A percentile compares a stretch with the other conserved stretches of the same genome.
Evolutionary conservation across 2,888 invertebrate genomes (phyloP).

Genomic region (Nebria salina): DNA sequence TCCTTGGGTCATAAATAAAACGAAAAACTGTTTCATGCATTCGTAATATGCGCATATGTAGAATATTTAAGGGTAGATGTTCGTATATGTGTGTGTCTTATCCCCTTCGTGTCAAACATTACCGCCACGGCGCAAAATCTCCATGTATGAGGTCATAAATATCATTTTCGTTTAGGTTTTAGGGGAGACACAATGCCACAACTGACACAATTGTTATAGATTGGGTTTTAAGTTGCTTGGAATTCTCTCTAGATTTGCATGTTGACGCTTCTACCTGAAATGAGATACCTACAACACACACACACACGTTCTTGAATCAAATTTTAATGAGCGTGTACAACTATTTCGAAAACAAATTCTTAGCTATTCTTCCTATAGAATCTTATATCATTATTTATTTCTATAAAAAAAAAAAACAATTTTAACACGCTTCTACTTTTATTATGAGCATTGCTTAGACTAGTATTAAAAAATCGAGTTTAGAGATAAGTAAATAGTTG

Average conservation of each 20-base stretch:
- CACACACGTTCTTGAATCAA: too few species aligned
- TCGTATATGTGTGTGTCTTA: not conserved
- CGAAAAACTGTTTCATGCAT: slow-evolving; percentile 13
- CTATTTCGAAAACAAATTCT: too few species aligned
- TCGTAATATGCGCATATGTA: not conserved
- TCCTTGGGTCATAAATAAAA: not conserved
- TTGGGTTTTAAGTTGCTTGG: slow-evolving; percentile 21
- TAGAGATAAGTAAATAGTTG: too few species aligned
- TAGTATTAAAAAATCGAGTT: too few species aligned
- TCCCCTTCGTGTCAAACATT: slow-evolving; percentile 12
- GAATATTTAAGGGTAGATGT: slow-evolving; percentile 13
- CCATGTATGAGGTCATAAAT: slow-evolving; percentile 14
- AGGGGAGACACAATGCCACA: slow-evolving; percentile 2
- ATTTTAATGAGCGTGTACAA: too few species aligned
- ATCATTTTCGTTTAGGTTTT: slow-evolving; percentile 14
- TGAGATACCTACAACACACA: not conserved
- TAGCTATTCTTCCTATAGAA: too few species aligned
- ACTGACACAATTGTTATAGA: slow-evolving; percentile 28
- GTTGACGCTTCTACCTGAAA: not conserved
- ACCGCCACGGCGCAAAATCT: not conserved
- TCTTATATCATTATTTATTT: too few species aligned
- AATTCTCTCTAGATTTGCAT: slow-evolving; percentile 11
- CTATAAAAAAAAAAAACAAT: too few species aligned
- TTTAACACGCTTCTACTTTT: too few species aligned
- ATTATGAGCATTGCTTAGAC: too few species aligned